A percentile compares a stretch with the other conserved stretches of the same genome.
These are phyloP conservation scores for Panthera uncia DNA, from an alignment of 2,113 vertebrate genomes.

Conservation along the genomic window DNA sequence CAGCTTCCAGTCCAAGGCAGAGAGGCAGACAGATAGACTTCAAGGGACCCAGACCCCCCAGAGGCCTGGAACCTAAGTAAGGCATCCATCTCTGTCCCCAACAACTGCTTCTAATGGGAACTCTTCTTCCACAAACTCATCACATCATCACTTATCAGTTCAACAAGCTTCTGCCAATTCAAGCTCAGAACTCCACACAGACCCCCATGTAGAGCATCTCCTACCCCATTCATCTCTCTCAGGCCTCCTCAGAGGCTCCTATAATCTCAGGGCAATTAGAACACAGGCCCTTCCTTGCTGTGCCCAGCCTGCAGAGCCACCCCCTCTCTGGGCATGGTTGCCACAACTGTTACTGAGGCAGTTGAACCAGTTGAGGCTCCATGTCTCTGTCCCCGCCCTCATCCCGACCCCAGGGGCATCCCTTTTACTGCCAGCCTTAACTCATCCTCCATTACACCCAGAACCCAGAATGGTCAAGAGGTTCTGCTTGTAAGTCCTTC, in stretches of 20 bases:
- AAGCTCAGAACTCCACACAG: not conserved
- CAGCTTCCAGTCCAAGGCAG: slow-evolving; percentile 7
- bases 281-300: not conserved
- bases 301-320: not conserved
- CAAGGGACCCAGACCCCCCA: not conserved
- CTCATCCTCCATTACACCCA: not conserved
- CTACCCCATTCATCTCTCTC: not conserved
- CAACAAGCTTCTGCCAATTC: not conserved
- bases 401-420: not conserved
- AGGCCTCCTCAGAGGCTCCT: not conserved
- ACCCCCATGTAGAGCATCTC: not conserved
- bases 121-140: not conserved
- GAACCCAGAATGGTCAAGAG: not conserved
- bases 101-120: not conserved
- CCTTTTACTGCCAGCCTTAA: not conserved
- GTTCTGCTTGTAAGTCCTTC: not conserved
- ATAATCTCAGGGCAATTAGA: not conserved
- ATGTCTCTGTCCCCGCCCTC: not conserved
- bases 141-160: not conserved
- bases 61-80: not conserved
- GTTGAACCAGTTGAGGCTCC: not conserved
- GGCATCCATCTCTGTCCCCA: not conserved
- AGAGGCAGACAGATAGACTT: not conserved
- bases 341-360: not conserved
- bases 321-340: not conserved